phyloP scores from a whole-genome alignment of 2,888 invertebrate species.

The Noctua pronuba region DNA sequence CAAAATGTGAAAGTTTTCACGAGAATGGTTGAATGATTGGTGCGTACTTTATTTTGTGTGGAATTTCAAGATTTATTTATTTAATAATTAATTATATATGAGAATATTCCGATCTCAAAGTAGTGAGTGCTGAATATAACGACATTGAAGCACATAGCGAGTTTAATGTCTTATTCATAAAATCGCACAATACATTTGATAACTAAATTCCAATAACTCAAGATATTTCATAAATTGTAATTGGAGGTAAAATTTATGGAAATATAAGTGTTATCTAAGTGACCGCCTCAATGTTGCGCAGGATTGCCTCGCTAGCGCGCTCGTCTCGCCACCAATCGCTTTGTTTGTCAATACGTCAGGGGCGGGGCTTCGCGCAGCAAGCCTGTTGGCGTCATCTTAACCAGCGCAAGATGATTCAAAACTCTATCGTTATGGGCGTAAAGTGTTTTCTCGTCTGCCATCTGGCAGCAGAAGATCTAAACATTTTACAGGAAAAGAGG shows the following conservation, averaged over 20 bases:
- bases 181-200: conserved; percentile 6
- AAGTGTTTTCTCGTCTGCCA: conserved; percentile 65
- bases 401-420: conserved; percentile 25
- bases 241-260: conserved; percentile 69
- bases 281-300: conserved; percentile 84
- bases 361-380: conserved; percentile 81
- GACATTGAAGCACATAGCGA: not conserved
- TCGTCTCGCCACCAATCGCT: conserved; percentile 83
- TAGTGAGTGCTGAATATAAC: not conserved
- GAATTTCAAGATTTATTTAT: not conserved
- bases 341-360: conserved; percentile 82
- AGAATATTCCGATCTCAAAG: not conserved
- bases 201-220: conserved; percentile 33
- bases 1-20: not conserved
- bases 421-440: conserved; percentile 59
- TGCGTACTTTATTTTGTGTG: not conserved
- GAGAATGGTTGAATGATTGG: not conserved
- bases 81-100: not conserved
- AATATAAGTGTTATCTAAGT: conserved; percentile 76
- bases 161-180: not conserved
- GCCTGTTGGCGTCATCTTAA: conserved; percentile 60
- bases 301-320: conserved; percentile 82
- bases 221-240: conserved; percentile 60
- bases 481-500: conserved; percentile 67
- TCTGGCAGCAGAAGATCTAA: conserved; percentile 52